Conservation (phyloP, 2,797 vertebrate genomes). For the Austrolebias charrua region DNA sequence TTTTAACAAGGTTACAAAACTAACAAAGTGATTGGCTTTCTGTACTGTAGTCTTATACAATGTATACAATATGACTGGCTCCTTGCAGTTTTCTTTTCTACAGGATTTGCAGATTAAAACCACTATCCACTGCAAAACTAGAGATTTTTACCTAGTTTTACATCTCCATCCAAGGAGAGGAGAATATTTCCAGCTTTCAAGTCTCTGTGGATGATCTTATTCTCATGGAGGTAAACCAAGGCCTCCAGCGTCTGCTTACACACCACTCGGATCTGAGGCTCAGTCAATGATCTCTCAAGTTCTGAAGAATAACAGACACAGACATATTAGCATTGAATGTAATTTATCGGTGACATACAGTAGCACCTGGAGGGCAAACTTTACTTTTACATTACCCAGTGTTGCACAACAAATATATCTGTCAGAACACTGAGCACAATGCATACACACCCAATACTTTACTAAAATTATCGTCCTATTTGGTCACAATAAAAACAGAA, state of each 20-base stretch:
- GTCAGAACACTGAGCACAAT: slow-evolving; percentile 33
- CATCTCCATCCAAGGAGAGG: slow-evolving; percentile 92
- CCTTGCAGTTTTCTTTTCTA: slow-evolving; percentile 18
- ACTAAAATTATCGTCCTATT: slow-evolving; percentile 13
- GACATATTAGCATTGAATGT: slow-evolving; percentile 17
- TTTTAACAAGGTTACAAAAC: too few relatives aligned
- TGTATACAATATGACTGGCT: slow-evolving; percentile 8
- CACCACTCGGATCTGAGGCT: slow-evolving; percentile 97
- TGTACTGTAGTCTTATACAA: too few relatives aligned
- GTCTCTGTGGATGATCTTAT: slow-evolving; percentile 98
- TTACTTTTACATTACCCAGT: slow-evolving; percentile 30
- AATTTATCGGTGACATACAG: slow-evolving; percentile 30
- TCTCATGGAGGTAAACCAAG: slow-evolving; percentile 93
- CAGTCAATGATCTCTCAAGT: slow-evolving; percentile 94
- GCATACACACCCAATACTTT: slow-evolving; percentile 2
- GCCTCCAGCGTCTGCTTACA: slow-evolving; percentile 96
- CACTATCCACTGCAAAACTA: neutral
- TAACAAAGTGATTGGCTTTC: too few relatives aligned
- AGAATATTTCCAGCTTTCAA: slow-evolving; percentile 98
- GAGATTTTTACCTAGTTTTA: slow-evolving; percentile 88
- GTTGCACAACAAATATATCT: slow-evolving; percentile 40
- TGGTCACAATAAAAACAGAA: slow-evolving; percentile 15
- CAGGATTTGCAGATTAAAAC: too few relatives aligned
- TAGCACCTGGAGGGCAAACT: slow-evolving; percentile 43
- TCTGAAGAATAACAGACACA: slow-evolving; percentile 76